A percentile compares a stretch with the other conserved stretches of the same genome.
phyloP scores from a whole-genome alignment of 2,113 vertebrate species.

The Geococcyx californianus region DNA sequence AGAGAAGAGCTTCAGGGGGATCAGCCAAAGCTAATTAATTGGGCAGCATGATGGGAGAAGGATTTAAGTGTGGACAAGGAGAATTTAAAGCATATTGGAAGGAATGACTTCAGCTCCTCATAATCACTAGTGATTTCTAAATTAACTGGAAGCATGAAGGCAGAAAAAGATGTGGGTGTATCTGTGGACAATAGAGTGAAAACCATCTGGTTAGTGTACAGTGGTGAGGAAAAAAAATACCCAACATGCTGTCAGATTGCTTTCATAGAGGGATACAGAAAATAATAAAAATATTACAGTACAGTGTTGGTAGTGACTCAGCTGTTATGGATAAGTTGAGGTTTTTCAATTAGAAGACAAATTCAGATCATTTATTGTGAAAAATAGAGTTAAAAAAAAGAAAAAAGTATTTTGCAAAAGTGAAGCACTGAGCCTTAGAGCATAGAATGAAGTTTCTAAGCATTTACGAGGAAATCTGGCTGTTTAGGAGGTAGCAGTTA shows the following conservation, averaged over 20 bases:
- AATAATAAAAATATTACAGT: conserved; percentile 55
- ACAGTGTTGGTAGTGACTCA: conserved; percentile 26
- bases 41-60: conserved; percentile 7
- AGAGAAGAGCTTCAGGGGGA: not conserved
- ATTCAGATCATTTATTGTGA: not conserved
- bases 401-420: not conserved
- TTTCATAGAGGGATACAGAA: not conserved
- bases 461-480: not conserved
- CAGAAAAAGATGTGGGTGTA: conserved; percentile 39
- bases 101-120: not conserved
- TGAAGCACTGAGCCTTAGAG: not conserved
- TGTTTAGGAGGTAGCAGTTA: not conserved
- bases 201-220: conserved; percentile 64
- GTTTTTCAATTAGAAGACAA: conserved; percentile 17
- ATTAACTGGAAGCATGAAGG: conserved; percentile 38
- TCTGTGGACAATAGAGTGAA: conserved; percentile 59
- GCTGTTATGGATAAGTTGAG: not conserved
- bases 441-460: not conserved
- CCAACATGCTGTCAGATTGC: conserved; percentile 10
- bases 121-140: conserved; percentile 46
- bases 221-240: conserved; percentile 16
- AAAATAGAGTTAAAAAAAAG: not conserved
- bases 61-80: conserved; percentile 40
- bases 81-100: conserved; percentile 56
- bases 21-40: conserved; percentile 52